Conservation (phyloP, 1,140 invertebrate genomes). For the Galendromus occidentalis region DNA sequence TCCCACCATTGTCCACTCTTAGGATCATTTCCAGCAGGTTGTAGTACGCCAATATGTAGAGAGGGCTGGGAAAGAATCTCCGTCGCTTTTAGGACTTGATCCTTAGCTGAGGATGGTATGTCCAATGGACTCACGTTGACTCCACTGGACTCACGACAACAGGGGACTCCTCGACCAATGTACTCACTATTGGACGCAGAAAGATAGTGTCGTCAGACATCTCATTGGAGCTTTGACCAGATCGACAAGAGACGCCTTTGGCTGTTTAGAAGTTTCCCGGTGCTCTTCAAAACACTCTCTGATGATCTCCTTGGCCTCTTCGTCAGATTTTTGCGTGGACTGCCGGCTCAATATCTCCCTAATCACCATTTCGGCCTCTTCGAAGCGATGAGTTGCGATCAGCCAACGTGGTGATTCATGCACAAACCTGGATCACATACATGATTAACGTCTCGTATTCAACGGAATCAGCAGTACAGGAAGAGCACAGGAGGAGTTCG, state of each 20-base stretch:
- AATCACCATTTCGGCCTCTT: neutral
- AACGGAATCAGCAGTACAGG: too few species aligned
- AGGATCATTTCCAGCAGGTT: neutral
- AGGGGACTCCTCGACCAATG: too few species aligned
- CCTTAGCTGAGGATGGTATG: too few species aligned
- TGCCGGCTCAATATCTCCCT: neutral
- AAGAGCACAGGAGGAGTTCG: too few species aligned
- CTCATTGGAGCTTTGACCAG: neutral
- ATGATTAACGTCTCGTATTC: neutral
- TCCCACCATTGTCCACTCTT: neutral
- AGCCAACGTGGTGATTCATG: neutral
- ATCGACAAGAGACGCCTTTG: neutral
- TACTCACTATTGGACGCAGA: neutral
- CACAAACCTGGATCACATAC: neutral
- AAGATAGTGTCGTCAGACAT: neutral
- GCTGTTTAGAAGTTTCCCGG: neutral
- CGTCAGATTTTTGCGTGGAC: neutral
- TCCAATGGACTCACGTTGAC: neutral
- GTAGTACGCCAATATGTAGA: neutral
- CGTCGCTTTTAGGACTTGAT: too few species aligned
- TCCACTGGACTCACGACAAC: too few species aligned
- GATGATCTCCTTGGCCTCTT: neutral
- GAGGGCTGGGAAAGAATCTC: neutral
- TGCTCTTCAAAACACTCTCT: neutral
- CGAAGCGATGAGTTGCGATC: neutral